Base-by-base conservation (phyloP, 2,113 vertebrate species). In the Laticauda colubrina region DNA sequence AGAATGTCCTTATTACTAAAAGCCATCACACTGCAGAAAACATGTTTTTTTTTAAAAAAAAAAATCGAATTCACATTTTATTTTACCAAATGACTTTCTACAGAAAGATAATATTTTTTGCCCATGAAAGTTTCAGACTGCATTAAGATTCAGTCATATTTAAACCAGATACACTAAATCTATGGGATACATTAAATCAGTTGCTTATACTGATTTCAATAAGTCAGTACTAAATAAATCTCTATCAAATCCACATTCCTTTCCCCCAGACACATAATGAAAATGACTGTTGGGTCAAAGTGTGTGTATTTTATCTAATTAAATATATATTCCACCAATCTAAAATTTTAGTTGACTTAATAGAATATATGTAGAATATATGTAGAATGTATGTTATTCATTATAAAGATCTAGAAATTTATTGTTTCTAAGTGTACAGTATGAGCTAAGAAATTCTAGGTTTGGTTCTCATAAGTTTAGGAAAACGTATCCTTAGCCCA, bases 31-130 rank as follows among this genome's bases (percentile, higher is more conserved):
- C 89, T 92, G 86, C 18, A 90, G 4, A 86, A 94, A 56, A 8
- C 29, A 88, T 34, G 12, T 69, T 69, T n/a, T 55, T 54, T 61
- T 29, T 0, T 0, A 5, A 12, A 39, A 92, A 94, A 96, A n/a
- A 3, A 34, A 59, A 59, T 56, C 54, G 85, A 24, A 7, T 93
- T 95, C 90, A 56, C 95, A 88, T 5, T 89, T 69, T 93, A 93
- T 93, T 91, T 53, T 85, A 85, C 23, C 56, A 14, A 26, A 45
- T 92, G 92, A 90, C 51, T 94, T 85, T n/a, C 29, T 14, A 94
- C 18, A 43, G 4, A 20, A 1, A 18, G 0, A 0, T 5, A 6
- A 92, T 7, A 3, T 12, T 93, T 93, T 93, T 48, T 88, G 56
- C 0, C 91, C n/a, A 91, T 85, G 93, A 89, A 10, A 93, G 55